phyloP scores from a whole-genome alignment of 64 coral and sea anemone species.

The Stichodactyla mertensii region DNA sequence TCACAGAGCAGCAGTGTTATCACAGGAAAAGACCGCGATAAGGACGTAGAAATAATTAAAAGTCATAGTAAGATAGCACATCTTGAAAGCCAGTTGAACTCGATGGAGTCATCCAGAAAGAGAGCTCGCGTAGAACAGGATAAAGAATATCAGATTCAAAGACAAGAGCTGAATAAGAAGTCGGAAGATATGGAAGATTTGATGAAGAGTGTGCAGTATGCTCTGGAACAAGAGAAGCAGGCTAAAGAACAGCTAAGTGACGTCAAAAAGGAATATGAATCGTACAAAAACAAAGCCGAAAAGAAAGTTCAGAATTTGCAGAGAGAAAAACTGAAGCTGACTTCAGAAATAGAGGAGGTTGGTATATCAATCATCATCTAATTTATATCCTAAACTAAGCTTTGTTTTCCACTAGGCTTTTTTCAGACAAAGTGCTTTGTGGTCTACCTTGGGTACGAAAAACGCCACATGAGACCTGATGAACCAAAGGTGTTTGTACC shows the following conservation, averaged over 20 bases:
- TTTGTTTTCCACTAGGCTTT: too few species aligned
- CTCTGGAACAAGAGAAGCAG: slow-evolving; percentile 73
- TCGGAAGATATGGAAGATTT: slow-evolving; percentile 63
- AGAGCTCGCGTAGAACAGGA: slow-evolving; percentile 70
- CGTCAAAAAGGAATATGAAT: slow-evolving; percentile 61
- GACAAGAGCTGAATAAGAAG: slow-evolving; percentile 32
- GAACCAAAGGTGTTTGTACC: too few species aligned
- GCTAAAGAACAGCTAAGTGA: slow-evolving; percentile 81
- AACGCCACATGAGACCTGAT: too few species aligned
- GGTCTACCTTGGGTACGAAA: too few species aligned
- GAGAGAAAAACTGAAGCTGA: slow-evolving; percentile 80
- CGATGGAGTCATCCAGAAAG: slow-evolving; percentile 52
- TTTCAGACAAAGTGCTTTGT: too few species aligned
- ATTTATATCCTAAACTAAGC: not conserved
- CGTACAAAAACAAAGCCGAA: slow-evolving; percentile 54
- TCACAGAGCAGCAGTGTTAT: slow-evolving; percentile 25
- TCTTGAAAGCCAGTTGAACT: slow-evolving; percentile 64
- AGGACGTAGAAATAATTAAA: slow-evolving; percentile 72
- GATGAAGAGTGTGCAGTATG: slow-evolving; percentile 56
- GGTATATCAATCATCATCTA: not conserved
- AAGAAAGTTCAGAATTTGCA: slow-evolving; percentile 74
- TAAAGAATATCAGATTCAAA: slow-evolving; percentile 49
- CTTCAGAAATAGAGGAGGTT: slow-evolving; percentile 79
- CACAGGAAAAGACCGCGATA: slow-evolving; percentile 57
- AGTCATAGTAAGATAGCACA: slow-evolving; percentile 69